phyloP scores from a whole-genome alignment of 2,888 invertebrate species.

The Gerris lacustris region DNA sequence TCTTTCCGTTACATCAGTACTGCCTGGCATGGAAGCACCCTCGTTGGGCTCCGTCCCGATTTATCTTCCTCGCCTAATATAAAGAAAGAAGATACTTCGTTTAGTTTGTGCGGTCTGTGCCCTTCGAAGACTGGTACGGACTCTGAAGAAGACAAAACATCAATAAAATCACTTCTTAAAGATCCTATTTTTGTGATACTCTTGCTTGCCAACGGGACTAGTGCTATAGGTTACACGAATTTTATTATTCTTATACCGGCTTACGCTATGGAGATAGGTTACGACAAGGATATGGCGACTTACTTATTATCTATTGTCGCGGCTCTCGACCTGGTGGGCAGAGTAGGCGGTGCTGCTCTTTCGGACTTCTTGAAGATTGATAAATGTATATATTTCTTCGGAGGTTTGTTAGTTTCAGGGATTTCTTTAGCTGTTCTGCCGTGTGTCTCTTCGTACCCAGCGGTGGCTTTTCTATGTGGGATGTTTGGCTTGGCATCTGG shows the following conservation, averaged over 20 bases:
- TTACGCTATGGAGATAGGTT: constrained; percentile 57
- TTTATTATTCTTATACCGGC: constrained; percentile 69
- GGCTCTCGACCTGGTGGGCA: constrained; percentile 63
- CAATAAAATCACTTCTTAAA: constrained; percentile 42
- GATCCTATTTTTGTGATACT: constrained; percentile 73
- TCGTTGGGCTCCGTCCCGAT: constrained; percentile 36
- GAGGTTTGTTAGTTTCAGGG: constrained; percentile 64
- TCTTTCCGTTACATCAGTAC: constrained; percentile 76
- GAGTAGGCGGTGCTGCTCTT: constrained; percentile 73
- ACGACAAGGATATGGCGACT: constrained; percentile 57
- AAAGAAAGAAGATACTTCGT: constrained; percentile 50
- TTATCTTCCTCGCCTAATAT: constrained; percentile 28
- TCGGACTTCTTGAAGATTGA: constrained; percentile 65
- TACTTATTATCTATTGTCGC: constrained; percentile 68
- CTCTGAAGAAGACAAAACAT: constrained; percentile 24
- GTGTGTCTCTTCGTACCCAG: constrained; percentile 48
- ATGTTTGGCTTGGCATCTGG: constrained; percentile 73
- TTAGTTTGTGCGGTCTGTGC: constrained; percentile 40
- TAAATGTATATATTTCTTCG: constrained; percentile 70
- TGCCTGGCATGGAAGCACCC: constrained; percentile 71
- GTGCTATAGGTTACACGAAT: constrained; percentile 76
- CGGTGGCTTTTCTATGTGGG: constrained; percentile 56
- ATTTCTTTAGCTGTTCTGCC: constrained; percentile 59
- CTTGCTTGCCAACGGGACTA: constrained; percentile 70
- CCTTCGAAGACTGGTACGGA: constrained; percentile 30